Conservation (phyloP, 2,113 vertebrate species). For the Pseudonaja textilis region DNA sequence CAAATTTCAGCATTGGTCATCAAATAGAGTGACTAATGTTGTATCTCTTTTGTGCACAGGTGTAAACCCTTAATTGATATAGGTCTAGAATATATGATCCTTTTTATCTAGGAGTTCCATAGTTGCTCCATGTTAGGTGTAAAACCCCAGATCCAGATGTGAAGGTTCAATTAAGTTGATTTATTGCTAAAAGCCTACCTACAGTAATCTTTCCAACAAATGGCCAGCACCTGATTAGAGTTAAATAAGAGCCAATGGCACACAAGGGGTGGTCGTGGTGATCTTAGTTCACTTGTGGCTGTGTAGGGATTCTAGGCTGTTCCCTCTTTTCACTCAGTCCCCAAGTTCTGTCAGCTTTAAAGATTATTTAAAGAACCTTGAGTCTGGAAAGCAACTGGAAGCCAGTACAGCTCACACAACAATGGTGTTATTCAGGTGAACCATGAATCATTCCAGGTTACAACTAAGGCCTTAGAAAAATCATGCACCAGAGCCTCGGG, state of each 20-base stretch:
- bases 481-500: neutral
- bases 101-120: neutral
- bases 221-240: no score
- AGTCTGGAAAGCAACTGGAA: neutral
- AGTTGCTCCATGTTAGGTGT: neutral
- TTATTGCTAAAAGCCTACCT: no score
- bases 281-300: no score
- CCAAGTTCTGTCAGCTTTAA: neutral
- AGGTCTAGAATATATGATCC: neutral
- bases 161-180: no score
- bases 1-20: neutral
- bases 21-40: neutral
- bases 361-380: neutral
- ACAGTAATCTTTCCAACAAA: no score
- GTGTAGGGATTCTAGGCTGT: no score
- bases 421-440: neutral
- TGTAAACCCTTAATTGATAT: neutral
- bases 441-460: neutral
- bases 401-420: neutral
- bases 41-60: neutral
- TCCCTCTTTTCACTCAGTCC: no score
- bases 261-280: no score
- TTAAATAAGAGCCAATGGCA: no score
- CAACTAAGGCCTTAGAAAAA: neutral
- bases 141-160: no score